phyloP scores from a whole-genome alignment of 2,113 vertebrate genomes.

The Tachuris rubrigastra region DNA sequence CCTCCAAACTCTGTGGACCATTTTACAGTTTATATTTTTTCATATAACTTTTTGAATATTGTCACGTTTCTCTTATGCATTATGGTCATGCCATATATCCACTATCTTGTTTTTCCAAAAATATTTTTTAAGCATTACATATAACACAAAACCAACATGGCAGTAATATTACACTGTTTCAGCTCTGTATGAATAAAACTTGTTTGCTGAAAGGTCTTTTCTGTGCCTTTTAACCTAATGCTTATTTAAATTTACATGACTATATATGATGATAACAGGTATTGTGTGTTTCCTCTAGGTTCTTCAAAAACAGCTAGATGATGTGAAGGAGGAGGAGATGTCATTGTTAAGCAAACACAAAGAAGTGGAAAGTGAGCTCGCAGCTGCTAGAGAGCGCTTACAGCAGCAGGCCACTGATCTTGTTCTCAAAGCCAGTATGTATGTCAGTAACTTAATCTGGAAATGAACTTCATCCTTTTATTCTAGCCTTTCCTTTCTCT shows the following conservation, averaged over 20 bases:
- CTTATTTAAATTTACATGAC: not conserved
- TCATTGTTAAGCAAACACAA: constrained; percentile 94
- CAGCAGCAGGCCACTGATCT: constrained; percentile 97
- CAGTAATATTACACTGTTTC: not conserved
- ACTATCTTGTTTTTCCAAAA: not conserved
- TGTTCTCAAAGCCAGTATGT: constrained; percentile 97
- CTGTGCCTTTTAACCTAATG: not conserved
- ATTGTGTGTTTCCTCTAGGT: constrained; percentile 76
- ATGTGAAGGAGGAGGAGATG: constrained; percentile 92
- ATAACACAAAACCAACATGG: not conserved
- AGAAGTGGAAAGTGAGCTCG: constrained; percentile 93
- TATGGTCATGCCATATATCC: not conserved
- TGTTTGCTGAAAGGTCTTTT: not conserved
- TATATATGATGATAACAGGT: not conserved
- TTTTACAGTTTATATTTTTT: not conserved
- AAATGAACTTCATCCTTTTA: not conserved
- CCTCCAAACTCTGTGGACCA: not conserved
- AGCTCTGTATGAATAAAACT: not conserved
- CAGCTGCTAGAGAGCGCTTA: constrained; percentile 89
- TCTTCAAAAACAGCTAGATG: constrained; percentile 92
- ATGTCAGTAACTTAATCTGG: constrained; percentile 31
- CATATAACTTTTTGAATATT: not conserved
- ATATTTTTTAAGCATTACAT: not conserved
- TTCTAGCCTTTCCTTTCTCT: not conserved
- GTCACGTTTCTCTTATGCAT: not conserved